Conservation (phyloP, 2,888 invertebrate species). For the Caenorhabditis wallacei region DNA sequence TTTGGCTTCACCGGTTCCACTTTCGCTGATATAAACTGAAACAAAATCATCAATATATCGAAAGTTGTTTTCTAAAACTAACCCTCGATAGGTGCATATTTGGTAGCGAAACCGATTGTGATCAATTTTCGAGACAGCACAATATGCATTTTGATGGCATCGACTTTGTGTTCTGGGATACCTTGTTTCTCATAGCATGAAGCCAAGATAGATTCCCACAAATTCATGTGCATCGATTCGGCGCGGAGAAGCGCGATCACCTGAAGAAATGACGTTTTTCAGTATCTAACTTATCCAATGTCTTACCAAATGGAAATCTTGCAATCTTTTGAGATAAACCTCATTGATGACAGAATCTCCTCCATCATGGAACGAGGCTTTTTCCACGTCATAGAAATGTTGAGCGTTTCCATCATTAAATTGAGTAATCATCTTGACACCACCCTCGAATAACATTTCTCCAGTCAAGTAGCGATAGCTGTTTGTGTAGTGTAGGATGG, state of each 20-base stretch:
- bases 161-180: neutral
- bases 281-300: neutral
- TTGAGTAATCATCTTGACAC: constrained; percentile 39
- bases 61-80: neutral
- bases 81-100: constrained; percentile 33
- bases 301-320: constrained; percentile 52
- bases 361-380: neutral
- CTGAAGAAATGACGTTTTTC: neutral
- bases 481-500: constrained; percentile 41
- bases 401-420: constrained; percentile 19
- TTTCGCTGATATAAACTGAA: constrained; percentile 41
- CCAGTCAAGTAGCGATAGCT: constrained; percentile 33
- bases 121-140: neutral
- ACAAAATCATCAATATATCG: no score
- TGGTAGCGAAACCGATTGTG: constrained; percentile 16
- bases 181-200: constrained; percentile 36
- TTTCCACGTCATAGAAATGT: constrained; percentile 25
- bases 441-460: neutral
- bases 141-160: constrained; percentile 35
- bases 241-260: constrained; percentile 36
- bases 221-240: constrained; percentile 45
- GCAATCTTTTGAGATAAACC: constrained; percentile 25
- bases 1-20: constrained; percentile 11
- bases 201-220: constrained; percentile 43
- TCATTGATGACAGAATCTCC: constrained; percentile 48